A percentile compares a stretch with the other conserved stretches of the same genome.
Evolutionary conservation across 2,888 invertebrate species (phyloP).

Genomic region (Tetragonisca angustula): DNA sequence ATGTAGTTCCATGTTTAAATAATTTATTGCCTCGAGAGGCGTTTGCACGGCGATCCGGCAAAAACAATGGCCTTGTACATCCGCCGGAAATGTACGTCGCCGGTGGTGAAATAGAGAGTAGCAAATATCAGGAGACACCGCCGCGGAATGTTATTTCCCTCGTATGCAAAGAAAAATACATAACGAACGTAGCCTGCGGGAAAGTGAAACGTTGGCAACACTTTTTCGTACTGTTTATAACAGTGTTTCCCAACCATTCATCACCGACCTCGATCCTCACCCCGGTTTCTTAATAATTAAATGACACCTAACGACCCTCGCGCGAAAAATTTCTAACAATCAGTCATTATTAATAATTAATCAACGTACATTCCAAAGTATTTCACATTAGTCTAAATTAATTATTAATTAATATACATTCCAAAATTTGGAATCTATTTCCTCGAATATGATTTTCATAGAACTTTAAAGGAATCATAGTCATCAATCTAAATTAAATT

Average conservation of each 20-base stretch:
- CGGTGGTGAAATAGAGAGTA: constrained; percentile 59
- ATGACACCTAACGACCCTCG: not conserved
- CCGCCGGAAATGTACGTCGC: constrained; percentile 77
- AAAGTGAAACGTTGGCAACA: constrained; percentile 75
- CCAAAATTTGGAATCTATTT: too few species aligned
- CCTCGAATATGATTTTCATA: too few species aligned
- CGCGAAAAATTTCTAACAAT: not conserved
- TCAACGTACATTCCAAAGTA: too few species aligned
- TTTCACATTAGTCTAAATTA: too few species aligned
- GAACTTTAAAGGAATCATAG: too few species aligned
- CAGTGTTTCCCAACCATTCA: not conserved
- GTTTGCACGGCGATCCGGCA: constrained; percentile 54
- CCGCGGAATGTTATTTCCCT: constrained; percentile 64
- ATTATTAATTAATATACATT: too few species aligned
- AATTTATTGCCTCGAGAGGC: constrained; percentile 45
- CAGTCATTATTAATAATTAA: too few species aligned
- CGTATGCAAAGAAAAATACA: constrained; percentile 22
- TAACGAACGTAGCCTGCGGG: constrained; percentile 67
- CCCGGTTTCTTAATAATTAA: not conserved
- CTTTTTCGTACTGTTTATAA: constrained; percentile 11
- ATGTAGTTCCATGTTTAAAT: not conserved
- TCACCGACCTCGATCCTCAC: not conserved
- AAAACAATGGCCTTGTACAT: constrained; percentile 82
- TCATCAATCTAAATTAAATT: too few species aligned
- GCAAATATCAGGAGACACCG: constrained; percentile 49